phyloP scores from a whole-genome alignment of 2,888 invertebrate genomes.

The Melanostoma mellinum region DNA sequence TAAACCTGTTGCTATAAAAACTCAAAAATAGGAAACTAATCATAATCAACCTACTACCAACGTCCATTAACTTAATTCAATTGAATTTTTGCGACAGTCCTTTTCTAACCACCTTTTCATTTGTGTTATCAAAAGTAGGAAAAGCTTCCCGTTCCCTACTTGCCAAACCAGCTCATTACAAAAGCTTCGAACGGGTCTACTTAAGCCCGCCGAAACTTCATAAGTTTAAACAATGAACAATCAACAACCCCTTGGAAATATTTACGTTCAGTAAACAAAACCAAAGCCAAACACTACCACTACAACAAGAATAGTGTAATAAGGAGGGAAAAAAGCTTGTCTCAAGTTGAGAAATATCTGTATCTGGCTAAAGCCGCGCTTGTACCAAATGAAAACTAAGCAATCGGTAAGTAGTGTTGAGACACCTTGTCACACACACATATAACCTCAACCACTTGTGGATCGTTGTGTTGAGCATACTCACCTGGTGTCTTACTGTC shows the following conservation, averaged over 20 bases:
- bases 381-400: slow-evolving; percentile 12
- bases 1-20: too few relatives aligned
- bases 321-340: slow-evolving; percentile 20
- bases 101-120: background rate
- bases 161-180: slow-evolving; percentile 58
- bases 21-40: too few relatives aligned
- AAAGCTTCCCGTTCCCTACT: slow-evolving; percentile 59
- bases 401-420: slow-evolving; percentile 21
- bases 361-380: slow-evolving; percentile 3
- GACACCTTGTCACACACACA: slow-evolving; percentile 6
- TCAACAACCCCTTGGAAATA: slow-evolving; percentile 32
- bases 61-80: too few relatives aligned
- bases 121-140: slow-evolving; percentile 23
- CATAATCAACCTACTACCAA: too few relatives aligned
- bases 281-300: background rate
- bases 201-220: slow-evolving; percentile 27
- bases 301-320: background rate
- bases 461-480: background rate
- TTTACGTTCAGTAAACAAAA: slow-evolving; percentile 32
- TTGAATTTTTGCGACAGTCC: too few relatives aligned
- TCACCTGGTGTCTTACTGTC: slow-evolving; percentile 46
- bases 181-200: slow-evolving; percentile 43
- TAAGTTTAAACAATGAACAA: slow-evolving; percentile 45
- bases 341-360: slow-evolving; percentile 20
- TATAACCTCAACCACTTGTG: background rate